These are phyloP conservation scores for Megalops cyprinoides DNA, from an alignment of 2,797 vertebrate genomes.

Conservation along the genomic window DNA sequence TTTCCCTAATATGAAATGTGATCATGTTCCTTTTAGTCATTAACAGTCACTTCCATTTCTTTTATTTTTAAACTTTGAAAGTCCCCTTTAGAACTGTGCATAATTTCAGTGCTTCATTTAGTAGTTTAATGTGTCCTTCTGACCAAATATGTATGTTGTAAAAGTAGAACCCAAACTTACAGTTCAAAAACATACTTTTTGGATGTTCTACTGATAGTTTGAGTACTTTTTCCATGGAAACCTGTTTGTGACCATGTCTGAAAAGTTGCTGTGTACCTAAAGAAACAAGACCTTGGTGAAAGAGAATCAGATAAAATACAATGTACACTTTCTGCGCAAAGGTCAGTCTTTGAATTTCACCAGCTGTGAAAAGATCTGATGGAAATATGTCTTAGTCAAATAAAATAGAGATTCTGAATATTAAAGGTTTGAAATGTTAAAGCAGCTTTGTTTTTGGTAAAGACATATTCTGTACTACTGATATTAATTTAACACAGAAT, in stretches of 20 bases:
- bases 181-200: background rate
- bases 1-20: no score
- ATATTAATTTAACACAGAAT: no score
- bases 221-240: background rate
- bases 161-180: background rate
- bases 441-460: background rate
- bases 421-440: background rate
- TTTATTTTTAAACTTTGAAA: background rate
- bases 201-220: background rate
- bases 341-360: slow-evolving; percentile 11
- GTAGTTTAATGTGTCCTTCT: background rate
- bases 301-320: background rate
- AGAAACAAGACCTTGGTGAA: background rate
- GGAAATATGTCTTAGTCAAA: background rate
- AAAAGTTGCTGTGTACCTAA: background rate
- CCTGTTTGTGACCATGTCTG: background rate
- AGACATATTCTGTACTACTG: no score
- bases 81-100: background rate
- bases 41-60: background rate
- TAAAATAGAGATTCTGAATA: background rate
- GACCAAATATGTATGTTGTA: background rate
- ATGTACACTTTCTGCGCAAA: background rate
- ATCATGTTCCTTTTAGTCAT: background rate
- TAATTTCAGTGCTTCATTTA: background rate
- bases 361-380: background rate